Conservation (phyloP, 1,140 invertebrate genomes). For the Brachionus manjavacas region DNA sequence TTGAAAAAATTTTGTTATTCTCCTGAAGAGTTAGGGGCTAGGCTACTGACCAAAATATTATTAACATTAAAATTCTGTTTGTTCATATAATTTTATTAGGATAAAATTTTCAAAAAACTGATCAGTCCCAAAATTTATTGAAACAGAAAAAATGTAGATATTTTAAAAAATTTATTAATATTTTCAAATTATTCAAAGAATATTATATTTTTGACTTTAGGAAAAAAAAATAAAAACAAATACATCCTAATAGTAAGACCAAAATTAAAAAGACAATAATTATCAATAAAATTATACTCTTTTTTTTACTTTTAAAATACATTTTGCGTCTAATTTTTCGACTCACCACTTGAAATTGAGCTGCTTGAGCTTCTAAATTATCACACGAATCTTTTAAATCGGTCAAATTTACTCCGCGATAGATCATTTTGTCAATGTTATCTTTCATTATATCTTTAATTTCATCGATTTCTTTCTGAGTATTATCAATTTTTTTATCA, state of each 20-base stretch:
- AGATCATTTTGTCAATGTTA: constrained; percentile 19
- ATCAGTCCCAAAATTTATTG: no score
- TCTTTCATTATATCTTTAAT: constrained; percentile 26
- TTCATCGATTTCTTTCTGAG: neutral
- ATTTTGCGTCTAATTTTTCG: neutral
- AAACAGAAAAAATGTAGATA: no score
- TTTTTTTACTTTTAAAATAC: neutral
- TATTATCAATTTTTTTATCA: neutral
- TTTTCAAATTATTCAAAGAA: neutral
- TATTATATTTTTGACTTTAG: neutral
- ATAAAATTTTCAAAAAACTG: no score
- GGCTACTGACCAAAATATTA: no score
- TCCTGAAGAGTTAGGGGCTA: no score
- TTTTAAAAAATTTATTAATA: no score
- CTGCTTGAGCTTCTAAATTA: neutral
- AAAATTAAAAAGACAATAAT: neutral
- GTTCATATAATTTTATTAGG: no score
- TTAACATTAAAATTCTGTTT: no score
- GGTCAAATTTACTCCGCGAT: constrained; percentile 4
- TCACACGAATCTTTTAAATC: constrained; percentile 9
- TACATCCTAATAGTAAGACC: neutral
- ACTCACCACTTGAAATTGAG: neutral
- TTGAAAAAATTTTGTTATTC: no score
- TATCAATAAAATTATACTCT: neutral
- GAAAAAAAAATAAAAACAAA: neutral